Evolutionary conservation across 2,113 vertebrate species (phyloP), one percentile per base, ranked within the genome.

Genomic region (Cranoglanis bouderius): DNA sequence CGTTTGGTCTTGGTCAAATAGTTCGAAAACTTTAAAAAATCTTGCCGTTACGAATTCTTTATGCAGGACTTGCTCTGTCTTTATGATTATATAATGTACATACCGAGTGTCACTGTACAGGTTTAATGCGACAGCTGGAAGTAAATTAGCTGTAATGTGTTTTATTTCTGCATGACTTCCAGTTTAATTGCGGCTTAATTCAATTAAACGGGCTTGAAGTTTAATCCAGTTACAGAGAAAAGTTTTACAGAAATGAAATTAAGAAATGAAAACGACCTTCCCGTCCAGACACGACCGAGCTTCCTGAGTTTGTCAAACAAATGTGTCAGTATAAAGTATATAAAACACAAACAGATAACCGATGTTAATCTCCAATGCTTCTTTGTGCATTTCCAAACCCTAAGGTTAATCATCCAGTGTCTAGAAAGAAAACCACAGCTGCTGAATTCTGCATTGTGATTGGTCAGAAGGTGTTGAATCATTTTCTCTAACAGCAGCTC

Each of bases 71-170:
- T 46, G 32, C 5, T 19, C 32, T 70, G 32, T 74, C 70, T 74
- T 38, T 19, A 38, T 35, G n/a, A 9, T 51, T 49, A 70, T 49
- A 53, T 35, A 80, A 46, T 67, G 59, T 40, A 29, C 53, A 53
- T 74, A 16, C 13, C 7, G 7, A 80, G 40, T 40, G 46, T 70
- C 77, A 38, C n/a, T 9, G 46, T 29, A 16, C 51, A n/a, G 29
- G 55, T 85, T 55, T 85, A 53, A 59, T 78, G 38, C 80, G 86
- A 53, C 43, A 65, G 29, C 35, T 70, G 19, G 43, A 70, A 49
- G 32, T 55, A 35, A 87, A 40, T 87, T 6, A 70, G 14, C 61
- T 43, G 14, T 82, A 53, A 82, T 82, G 61, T 88, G 18, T 55
- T 70, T 87, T 67, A 43, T 18, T 24, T n/a, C 32, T 51, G 16